Evolutionary conservation across 2,888 invertebrate species (phyloP), one percentile per base, ranked within the genome.

Genomic region (Rhorus exstirpatorius): DNA sequence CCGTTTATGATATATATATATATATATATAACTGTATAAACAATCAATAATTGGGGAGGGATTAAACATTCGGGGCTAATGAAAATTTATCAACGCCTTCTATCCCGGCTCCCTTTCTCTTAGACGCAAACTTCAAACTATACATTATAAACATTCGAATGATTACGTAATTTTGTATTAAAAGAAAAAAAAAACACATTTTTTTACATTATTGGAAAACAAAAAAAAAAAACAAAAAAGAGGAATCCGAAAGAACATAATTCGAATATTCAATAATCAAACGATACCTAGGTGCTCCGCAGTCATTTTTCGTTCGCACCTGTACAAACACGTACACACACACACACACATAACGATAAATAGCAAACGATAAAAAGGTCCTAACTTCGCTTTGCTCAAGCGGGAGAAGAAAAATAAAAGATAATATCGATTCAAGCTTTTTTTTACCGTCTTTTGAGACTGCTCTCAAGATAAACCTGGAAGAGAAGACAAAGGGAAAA

Each of bases 311-410:
- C 38, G 86, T 86, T 88, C 89, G 90, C 89, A 91, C 70, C 89
- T 91, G 88, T 91, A 91, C 90, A 90, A 90, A 91, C 90, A 87
- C n/a, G n/a, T n/a, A n/a, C n/a, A n/a, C n/a, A n/a, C n/a, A n/a
- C n/a, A n/a, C n/a, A n/a, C n/a, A n/a, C n/a, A n/a, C n/a, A n/a
- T n/a, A n/a, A n/a, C n/a, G n/a, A n/a, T n/a, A n/a, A n/a, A n/a
- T n/a, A n/a, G n/a, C n/a, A n/a, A n/a, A n/a, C n/a, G n/a, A 44
- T 24, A 26, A 74, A 44, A 41, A 75, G 12, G 70, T 46, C 14
- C 35, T 63, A 63, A 58, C 8, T 51, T 49, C 21, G 17, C 19
- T 14, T 53, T 49, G 17, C 14, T 49, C 49, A 6, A 4, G 53
- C 4, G 21, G 1, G 14, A 53, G 21, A 12, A 6, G 53, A 8